Conservation (phyloP, 30 jellyfish, hydroid and myxozoan genomes). For the Morbakka virulenta region DNA sequence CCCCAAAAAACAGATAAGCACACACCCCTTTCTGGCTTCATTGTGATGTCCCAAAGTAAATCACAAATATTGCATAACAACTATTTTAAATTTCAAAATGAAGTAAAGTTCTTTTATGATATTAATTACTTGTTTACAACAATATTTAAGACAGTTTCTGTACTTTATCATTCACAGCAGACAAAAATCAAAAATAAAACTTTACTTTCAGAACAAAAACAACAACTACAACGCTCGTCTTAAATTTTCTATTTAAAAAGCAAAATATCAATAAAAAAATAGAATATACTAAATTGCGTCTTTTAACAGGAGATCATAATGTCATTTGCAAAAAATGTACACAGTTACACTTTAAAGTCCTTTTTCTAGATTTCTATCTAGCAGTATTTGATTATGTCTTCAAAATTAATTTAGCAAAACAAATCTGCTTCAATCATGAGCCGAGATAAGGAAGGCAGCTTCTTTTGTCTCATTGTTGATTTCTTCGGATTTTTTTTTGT, state of each 20-base stretch:
- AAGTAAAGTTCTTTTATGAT: background rate
- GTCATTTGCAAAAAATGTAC: too few species aligned
- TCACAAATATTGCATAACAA: background rate
- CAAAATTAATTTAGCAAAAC: background rate
- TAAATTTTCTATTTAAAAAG: background rate
- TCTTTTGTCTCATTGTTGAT: too few species aligned
- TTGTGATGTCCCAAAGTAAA: background rate
- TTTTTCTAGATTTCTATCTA: background rate
- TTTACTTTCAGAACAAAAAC: background rate
- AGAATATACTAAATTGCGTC: background rate
- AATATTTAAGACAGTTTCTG: background rate
- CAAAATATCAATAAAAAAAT: background rate
- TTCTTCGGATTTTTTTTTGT: background rate
- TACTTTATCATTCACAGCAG: background rate
- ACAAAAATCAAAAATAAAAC: too few species aligned
- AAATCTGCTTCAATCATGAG: background rate
- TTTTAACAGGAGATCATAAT: background rate
- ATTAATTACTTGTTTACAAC: background rate
- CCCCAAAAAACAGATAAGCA: background rate
- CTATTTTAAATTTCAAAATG: background rate
- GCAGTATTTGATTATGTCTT: background rate
- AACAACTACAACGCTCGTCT: background rate
- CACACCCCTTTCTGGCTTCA: background rate
- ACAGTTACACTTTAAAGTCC: too few species aligned
- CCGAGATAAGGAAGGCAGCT: background rate